Evolutionary conservation across 2,888 invertebrate genomes (phyloP).

Genomic region (Acronicta alni): DNA sequence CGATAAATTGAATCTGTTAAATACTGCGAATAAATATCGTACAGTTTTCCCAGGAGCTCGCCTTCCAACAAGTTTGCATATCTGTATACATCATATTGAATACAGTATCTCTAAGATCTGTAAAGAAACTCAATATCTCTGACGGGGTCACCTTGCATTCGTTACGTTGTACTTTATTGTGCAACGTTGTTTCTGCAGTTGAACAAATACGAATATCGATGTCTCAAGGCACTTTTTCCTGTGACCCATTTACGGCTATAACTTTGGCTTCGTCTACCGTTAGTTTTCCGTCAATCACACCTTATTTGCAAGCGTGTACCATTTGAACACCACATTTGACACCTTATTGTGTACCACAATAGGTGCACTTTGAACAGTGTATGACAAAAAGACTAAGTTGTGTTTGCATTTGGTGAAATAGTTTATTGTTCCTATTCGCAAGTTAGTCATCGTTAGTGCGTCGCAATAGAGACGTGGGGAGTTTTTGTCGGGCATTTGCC

Average conservation of each 20-base stretch:
- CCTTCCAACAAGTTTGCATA: conserved; percentile 33
- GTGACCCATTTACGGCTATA: conserved; percentile 61
- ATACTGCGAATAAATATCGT: conserved; percentile 20
- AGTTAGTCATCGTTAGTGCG: conserved; percentile 62
- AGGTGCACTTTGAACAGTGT: conserved; percentile 58
- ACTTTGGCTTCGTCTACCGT: conserved; percentile 67
- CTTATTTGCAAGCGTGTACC: conserved; percentile 66
- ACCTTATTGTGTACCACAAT: conserved; percentile 63
- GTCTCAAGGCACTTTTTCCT: conserved; percentile 67
- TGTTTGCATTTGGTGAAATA: conserved; percentile 59
- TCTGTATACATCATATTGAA: conserved; percentile 37
- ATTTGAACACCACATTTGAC: conserved; percentile 58
- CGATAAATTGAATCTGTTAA: conserved; percentile 25
- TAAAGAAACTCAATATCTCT: conserved; percentile 69
- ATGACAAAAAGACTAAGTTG: conserved; percentile 56
- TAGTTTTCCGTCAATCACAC: conserved; percentile 76
- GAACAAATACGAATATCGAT: conserved; percentile 45
- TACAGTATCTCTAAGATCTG: conserved; percentile 62
- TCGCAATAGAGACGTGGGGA: conserved; percentile 65
- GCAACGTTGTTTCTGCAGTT: conserved; percentile 57
- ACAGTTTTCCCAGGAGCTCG: conserved; percentile 35
- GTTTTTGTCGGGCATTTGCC: conserved; percentile 48
- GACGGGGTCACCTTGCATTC: conserved; percentile 79
- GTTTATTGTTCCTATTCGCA: conserved; percentile 48
- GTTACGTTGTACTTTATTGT: conserved; percentile 63